A percentile compares a stretch with the other conserved stretches of the same genome.
phyloP scores from a whole-genome alignment of 2,888 invertebrate genomes.

The Lasioglossum figueresi region DNA sequence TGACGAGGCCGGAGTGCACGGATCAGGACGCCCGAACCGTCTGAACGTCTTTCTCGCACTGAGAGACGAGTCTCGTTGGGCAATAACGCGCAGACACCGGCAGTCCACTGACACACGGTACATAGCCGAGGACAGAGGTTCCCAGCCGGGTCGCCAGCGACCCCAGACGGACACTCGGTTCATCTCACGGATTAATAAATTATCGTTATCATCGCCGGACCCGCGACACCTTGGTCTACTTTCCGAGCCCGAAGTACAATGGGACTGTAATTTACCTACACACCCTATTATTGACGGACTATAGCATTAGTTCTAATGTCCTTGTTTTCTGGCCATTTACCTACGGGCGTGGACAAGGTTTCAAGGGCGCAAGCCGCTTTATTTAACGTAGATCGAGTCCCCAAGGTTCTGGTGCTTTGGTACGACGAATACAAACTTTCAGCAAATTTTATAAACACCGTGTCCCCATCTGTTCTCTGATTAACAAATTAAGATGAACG shows the following conservation, averaged over 20 bases:
- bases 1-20: constrained; percentile 49
- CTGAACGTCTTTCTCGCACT: constrained; percentile 79
- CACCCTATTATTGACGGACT: background rate
- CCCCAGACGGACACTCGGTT: background rate
- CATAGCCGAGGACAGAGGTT: constrained; percentile 15
- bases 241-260: background rate
- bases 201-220: background rate
- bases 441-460: background rate
- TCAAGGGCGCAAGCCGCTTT: background rate
- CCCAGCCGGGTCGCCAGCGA: background rate
- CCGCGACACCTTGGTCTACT: background rate
- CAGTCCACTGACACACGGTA: constrained; percentile 10
- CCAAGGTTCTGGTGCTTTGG: background rate
- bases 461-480: too few relatives aligned
- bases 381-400: background rate
- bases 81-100: constrained; percentile 52
- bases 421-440: background rate
- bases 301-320: background rate
- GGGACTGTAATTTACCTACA: background rate
- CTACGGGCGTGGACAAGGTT: background rate
- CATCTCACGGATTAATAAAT: constrained; percentile 1
- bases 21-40: constrained; percentile 74
- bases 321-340: background rate
- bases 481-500: too few relatives aligned
- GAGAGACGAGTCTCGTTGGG: constrained; percentile 71